Evolutionary conservation across 64 coral and sea anemone species (phyloP).

Genomic region (Montipora foliosa): DNA sequence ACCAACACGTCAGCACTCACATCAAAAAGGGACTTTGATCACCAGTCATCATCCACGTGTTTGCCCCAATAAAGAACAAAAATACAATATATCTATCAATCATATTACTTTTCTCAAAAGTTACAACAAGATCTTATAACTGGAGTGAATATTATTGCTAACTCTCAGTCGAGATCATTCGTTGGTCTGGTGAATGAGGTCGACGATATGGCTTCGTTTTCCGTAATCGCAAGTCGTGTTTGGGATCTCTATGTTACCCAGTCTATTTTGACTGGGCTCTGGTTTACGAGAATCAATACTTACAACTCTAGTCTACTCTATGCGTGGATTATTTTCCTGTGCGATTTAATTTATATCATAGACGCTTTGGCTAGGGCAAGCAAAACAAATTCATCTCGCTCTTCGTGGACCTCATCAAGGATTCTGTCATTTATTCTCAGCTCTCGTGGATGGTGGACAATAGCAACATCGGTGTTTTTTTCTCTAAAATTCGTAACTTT

Average conservation of each 20-base stretch:
- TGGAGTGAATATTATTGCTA: background rate
- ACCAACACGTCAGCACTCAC: background rate
- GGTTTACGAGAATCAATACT: constrained; percentile 45
- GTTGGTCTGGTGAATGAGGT: too few species aligned
- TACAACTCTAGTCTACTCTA: constrained; percentile 42
- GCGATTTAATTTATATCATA: constrained; percentile 66
- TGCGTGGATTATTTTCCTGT: constrained; percentile 62
- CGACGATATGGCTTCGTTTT: background rate
- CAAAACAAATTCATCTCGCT: constrained; percentile 24
- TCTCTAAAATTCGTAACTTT: background rate
- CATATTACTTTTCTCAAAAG: background rate
- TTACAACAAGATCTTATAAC: too few species aligned
- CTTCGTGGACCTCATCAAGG: background rate
- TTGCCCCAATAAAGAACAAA: background rate
- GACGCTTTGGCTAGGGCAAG: constrained; percentile 54
- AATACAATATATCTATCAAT: background rate
- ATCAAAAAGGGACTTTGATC: constrained; percentile 8
- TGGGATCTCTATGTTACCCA: constrained; percentile 66
- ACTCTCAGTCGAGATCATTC: too few species aligned
- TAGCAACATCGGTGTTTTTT: background rate
- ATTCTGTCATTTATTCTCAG: background rate
- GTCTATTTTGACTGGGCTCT: constrained; percentile 56
- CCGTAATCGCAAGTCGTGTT: background rate
- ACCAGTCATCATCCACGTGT: background rate
- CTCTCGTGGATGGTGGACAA: background rate